phyloP scores from a whole-genome alignment of 2,113 vertebrate species.

The Tenebrosternarchus preto region DNA sequence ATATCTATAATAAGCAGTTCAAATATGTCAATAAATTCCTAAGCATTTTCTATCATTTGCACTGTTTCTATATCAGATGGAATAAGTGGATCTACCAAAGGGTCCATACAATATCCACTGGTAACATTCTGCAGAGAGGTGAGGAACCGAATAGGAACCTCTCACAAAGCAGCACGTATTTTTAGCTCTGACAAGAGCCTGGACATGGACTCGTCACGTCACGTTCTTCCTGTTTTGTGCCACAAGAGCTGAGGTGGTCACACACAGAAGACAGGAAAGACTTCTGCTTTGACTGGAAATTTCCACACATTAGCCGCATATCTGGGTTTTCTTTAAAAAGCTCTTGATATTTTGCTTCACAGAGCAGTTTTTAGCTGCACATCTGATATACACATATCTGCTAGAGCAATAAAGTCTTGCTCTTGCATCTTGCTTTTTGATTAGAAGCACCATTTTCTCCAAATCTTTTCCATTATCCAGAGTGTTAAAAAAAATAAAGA shows the following conservation, averaged over 20 bases:
- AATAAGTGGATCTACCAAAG: background rate
- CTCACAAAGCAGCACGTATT: conserved; percentile 47
- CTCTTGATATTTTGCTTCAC: background rate
- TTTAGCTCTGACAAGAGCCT: conserved; percentile 61
- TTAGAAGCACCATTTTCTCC: too few relatives aligned
- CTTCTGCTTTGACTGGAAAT: conserved; percentile 37
- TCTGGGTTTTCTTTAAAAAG: background rate
- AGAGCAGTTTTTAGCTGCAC: background rate
- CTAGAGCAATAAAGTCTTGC: background rate
- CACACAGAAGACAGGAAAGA: conserved; percentile 8
- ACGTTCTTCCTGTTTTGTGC: conserved; percentile 66
- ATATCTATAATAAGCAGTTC: too few relatives aligned
- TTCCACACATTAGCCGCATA: conserved; percentile 35
- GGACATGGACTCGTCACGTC: conserved; percentile 65
- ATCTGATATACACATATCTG: conserved; percentile 28
- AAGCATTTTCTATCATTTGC: too few relatives aligned
- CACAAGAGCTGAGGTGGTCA: conserved; percentile 37
- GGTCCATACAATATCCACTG: background rate
- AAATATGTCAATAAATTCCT: too few relatives aligned
- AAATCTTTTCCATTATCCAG: too few relatives aligned
- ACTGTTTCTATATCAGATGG: too few relatives aligned
- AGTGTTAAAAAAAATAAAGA: too few relatives aligned
- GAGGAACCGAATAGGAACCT: conserved; percentile 53
- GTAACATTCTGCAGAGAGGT: conserved; percentile 41
- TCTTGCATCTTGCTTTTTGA: background rate